Base-by-base conservation (phyloP, 2,888 invertebrate species). In the Amphipyra berbera region DNA sequence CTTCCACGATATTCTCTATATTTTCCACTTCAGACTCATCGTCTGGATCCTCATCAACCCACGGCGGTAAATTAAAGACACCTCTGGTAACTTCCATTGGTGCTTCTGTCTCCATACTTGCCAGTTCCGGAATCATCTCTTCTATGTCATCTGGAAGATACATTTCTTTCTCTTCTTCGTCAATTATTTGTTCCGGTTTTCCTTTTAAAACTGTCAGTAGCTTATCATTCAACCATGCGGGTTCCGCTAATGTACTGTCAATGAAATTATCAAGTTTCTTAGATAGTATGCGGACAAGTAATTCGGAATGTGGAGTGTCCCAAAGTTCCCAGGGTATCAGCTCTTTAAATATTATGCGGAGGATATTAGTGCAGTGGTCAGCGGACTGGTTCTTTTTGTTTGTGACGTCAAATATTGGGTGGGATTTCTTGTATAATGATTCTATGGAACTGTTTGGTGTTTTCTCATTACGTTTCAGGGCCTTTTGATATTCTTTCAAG, bases 321-420 rank as follows among this genome's bases (percentile, higher is more conserved):
- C 96, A 96, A 4, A 97, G 81, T 79, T 97, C 97, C 96, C 96
- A 96, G 0, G 96, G 96, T 1, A 96, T 90, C 35, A 96, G 94
- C 78, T 96, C 96, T 75, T 96, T 95, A 10, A 97, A 84, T 10
- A 96, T 85, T 9, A 95, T 90, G n/a, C 96, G 93, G 27, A 96
- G 84, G 62, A 96, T 93, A 76, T 96, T 95, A 1, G 96, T 90
- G 66, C 95, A 96, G 74, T 96, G 96, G 50, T 96, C 96, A 7
- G 95, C 91, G 0, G 95, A 88, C 48, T 91, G 85, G 0, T 86
- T 76, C 40, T 90, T 92, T 63, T 91, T 94, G 12, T 89, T 82
- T 0, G 75, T 38, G 0, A 9, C 60, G 14, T 88, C 81, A 2
- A 85, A 92, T 56, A 90, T 86, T 1, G 86, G 79, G 64, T 95